These are phyloP conservation scores for Athene cunicularia DNA, from an alignment of 2,113 vertebrate genomes.

Conservation along the genomic window DNA sequence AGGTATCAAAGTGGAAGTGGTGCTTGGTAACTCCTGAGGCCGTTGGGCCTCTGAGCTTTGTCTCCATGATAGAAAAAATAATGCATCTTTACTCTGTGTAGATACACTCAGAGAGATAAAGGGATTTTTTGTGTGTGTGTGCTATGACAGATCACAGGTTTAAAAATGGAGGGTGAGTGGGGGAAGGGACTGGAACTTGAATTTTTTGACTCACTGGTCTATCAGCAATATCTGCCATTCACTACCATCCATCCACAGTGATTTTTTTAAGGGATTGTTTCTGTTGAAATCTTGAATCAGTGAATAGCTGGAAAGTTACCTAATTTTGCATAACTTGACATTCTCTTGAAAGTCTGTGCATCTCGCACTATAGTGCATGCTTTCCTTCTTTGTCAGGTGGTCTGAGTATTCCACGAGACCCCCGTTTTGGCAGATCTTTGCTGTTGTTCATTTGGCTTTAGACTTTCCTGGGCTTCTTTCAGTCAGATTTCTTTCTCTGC, in stretches of 20 bases:
- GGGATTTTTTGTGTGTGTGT: neutral
- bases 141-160: neutral
- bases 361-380: neutral
- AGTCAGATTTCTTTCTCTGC: neutral
- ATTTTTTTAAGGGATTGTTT: neutral
- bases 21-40: neutral
- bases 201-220: neutral
- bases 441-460: neutral
- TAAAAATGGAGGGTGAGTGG: neutral
- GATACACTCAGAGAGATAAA: neutral
- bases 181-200: neutral
- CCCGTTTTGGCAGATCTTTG: neutral
- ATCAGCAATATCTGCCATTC: neutral
- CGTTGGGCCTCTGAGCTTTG: fast-evolving
- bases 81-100: neutral
- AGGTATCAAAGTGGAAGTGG: neutral
- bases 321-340: neutral
- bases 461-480: neutral
- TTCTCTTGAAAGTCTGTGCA: neutral
- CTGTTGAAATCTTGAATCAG: neutral
- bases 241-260: neutral
- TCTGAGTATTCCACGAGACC: neutral
- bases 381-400: neutral
- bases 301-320: neutral
- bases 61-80: neutral